Evolutionary conservation across 2,113 vertebrate genomes (phyloP).

Genomic region (Syngnathus floridae): DNA sequence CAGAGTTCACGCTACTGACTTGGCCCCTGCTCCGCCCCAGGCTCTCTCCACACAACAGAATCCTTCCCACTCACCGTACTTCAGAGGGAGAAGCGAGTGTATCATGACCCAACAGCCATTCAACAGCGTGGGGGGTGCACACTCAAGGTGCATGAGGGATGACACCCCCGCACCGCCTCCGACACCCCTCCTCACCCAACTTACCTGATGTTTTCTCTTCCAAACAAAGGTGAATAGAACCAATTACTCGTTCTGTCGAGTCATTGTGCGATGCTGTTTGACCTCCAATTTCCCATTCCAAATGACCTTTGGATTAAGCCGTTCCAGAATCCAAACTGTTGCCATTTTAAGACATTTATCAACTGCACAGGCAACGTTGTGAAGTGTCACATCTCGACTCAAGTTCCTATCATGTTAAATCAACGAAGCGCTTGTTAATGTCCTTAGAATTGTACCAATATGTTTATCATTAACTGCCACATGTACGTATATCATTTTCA

Average conservation of each 20-base stretch:
- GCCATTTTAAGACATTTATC: too few species aligned
- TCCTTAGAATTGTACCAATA: too few species aligned
- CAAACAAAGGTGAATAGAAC: background rate
- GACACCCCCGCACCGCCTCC: background rate
- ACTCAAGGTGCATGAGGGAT: slow-evolving; percentile 21
- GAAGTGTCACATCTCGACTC: too few species aligned
- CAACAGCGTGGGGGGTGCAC: slow-evolving; percentile 24
- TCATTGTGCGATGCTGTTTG: background rate
- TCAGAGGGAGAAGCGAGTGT: slow-evolving; percentile 43
- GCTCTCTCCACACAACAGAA: slow-evolving; percentile 7
- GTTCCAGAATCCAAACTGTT: too few species aligned
- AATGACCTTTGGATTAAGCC: too few species aligned
- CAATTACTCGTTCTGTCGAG: too few species aligned
- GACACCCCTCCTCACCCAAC: background rate
- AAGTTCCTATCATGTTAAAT: too few species aligned
- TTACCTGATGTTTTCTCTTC: slow-evolving; percentile 6
- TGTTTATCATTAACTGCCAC: too few species aligned
- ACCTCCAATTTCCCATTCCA: too few species aligned
- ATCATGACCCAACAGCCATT: slow-evolving; percentile 42
- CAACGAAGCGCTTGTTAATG: too few species aligned
- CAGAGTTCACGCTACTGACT: slow-evolving; percentile 64
- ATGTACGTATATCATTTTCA: too few species aligned
- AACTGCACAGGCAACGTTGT: too few species aligned
- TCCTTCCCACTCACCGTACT: slow-evolving; percentile 23
- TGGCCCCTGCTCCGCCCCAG: slow-evolving; percentile 14